Percentiles rank a stretch among this genome's conserved stretches.
Evolutionary conservation across 2,797 vertebrate genomes (phyloP).

Genomic region (Arctocebus calabarensis): DNA sequence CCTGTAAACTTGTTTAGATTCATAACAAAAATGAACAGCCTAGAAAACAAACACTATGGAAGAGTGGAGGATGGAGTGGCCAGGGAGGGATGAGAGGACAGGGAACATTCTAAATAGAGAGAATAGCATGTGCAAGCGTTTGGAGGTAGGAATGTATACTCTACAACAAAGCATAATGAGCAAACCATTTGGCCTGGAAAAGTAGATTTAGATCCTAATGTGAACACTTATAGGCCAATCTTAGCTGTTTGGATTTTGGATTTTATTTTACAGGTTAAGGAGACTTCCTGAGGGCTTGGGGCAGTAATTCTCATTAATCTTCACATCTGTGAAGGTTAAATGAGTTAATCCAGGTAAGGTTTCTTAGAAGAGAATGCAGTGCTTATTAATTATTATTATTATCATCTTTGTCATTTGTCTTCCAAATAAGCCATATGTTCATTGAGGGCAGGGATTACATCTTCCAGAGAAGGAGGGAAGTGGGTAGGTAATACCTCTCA

Average conservation of each 20-base stretch:
- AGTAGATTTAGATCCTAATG: neutral
- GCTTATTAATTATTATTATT: slow-evolving; percentile 37
- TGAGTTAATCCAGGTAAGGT: slow-evolving; percentile 49
- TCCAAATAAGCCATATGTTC: neutral
- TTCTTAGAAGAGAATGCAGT: slow-evolving; percentile 49
- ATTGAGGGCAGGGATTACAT: neutral
- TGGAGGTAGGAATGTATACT: neutral
- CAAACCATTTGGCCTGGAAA: neutral
- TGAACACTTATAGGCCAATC: neutral
- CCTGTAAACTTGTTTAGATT: slow-evolving; percentile 9
- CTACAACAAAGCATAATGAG: neutral
- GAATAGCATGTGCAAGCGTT: neutral
- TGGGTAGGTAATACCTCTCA: neutral
- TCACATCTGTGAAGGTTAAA: slow-evolving; percentile 24
- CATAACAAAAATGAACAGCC: neutral
- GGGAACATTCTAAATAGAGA: neutral
- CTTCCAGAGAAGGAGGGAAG: neutral
- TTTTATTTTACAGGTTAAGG: neutral
- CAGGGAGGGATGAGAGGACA: neutral
- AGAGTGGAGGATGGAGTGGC: neutral
- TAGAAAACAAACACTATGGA: slow-evolving; percentile 20
- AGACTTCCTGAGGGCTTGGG: neutral
- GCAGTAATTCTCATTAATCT: slow-evolving; percentile 6
- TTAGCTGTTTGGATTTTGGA: slow-evolving; percentile 27
- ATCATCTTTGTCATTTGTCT: neutral